A percentile compares a stretch with the other conserved stretches of the same genome.
Evolutionary conservation across 1,140 invertebrate genomes (phyloP).

Genomic region (Daktulosphaira vitifoliae): DNA sequence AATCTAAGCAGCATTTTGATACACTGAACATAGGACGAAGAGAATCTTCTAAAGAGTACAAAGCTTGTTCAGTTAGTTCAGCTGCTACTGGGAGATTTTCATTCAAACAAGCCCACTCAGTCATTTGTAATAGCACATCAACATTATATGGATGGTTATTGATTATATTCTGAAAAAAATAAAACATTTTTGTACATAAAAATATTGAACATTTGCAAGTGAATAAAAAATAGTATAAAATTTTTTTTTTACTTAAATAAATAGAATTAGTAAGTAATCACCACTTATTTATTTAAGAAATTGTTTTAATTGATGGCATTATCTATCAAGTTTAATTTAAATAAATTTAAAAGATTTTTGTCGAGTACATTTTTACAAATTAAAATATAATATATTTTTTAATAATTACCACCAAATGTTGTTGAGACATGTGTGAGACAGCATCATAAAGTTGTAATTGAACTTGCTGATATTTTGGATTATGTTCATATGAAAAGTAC

Average conservation of each 20-base stretch:
- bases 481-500: conserved; percentile 76
- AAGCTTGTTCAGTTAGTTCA: conserved; percentile 65
- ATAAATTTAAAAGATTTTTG: too few species aligned
- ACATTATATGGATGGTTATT: conserved; percentile 71
- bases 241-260: too few species aligned
- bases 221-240: too few species aligned
- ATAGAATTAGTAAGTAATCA: too few species aligned
- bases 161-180: conserved; percentile 58
- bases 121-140: conserved; percentile 75
- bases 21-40: conserved; percentile 76
- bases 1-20: conserved; percentile 66
- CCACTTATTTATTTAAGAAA: too few species aligned
- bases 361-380: too few species aligned
- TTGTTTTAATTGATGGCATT: too few species aligned
- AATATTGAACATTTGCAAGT: too few species aligned
- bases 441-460: conserved; percentile 59
- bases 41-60: conserved; percentile 66
- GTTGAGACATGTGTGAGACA: conserved; percentile 69
- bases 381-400: too few species aligned
- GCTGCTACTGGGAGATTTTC: conserved; percentile 72
- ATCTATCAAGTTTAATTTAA: too few species aligned
- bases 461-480: conserved; percentile 61
- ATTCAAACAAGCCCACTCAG: conserved; percentile 67
- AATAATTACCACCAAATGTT: conserved; percentile 71
- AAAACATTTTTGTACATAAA: too few species aligned